phyloP scores from a whole-genome alignment of 2,113 vertebrate genomes.

The Chlorocebus sabaeus region DNA sequence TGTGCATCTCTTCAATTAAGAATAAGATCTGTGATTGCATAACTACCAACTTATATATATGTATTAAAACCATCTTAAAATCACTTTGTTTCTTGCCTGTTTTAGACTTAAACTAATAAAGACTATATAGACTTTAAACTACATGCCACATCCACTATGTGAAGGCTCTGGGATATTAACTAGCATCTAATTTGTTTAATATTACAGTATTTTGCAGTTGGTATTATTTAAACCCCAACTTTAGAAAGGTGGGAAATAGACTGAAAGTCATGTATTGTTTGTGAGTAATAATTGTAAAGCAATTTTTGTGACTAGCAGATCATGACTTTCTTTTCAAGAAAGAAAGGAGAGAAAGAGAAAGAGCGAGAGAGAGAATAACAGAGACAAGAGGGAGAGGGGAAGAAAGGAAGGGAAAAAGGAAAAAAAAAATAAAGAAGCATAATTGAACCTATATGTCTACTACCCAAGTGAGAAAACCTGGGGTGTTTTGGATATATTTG shows the following conservation, averaged over 20 bases:
- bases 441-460: not conserved
- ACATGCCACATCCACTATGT: accelerated
- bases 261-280: not conserved
- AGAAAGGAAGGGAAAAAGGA: not conserved
- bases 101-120: not conserved
- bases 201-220: not conserved
- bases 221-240: not conserved
- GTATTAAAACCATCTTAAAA: no score
- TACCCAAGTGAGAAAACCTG: accelerated
- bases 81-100: not conserved
- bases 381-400: not conserved
- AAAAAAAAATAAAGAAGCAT: not conserved
- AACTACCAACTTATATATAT: not conserved
- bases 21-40: not conserved
- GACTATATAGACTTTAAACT: not conserved
- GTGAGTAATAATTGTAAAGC: not conserved
- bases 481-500: not conserved
- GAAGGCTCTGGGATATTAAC: not conserved
- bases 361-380: no score
- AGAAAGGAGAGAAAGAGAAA: no score
- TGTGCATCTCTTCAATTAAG: not conserved
- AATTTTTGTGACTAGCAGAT: not conserved
- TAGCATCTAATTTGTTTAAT: not conserved
- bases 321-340: not conserved
- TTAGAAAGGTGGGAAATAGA: not conserved